Evolutionary conservation across 2,888 invertebrate species (phyloP), one percentile per base, ranked within the genome.

Genomic region (Chrysomela aeneicollis): DNA sequence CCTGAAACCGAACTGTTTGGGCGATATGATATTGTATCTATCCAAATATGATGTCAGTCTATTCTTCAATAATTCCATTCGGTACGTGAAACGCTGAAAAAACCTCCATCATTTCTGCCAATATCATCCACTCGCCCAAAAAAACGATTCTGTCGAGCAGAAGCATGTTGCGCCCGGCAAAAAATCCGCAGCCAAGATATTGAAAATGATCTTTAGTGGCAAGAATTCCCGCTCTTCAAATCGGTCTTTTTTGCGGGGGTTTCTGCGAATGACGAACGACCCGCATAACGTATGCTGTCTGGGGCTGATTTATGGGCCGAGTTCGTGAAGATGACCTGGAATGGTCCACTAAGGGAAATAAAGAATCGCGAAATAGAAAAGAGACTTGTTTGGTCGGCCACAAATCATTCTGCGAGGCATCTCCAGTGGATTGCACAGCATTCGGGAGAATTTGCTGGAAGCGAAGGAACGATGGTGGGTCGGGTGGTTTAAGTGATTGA

Each of bases 311-410:
- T 82, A 82, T 78, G 74, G 69, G 70, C 71, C 54, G 71, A 74
- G 72, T 73, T 75, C 73, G 71, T 65, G 66, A 76, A 73, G 74
- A 74, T 74, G 76, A 74, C 74, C 74, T 72, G 75, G 67, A 74
- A 73, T 73, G 71, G 75, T 76, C 76, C 71, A 74, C 76, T 77
- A 79, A 80, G 77, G 78, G 79, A 81, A 80, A 81, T 80, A 81
- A 81, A 81, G 78, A 77, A 80, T 77, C 76, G 76, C 76, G 75
- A 81, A 82, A 82, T 82, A 82, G 82, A 82, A 82, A 81, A 82
- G 79, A 73, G 78, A 81, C 79, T 81, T 81, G 80, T 80, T 82
- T 80, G 79, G 79, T 77, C 77, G 78, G 73, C 79, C 78, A 82
- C 82, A 82, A 82, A 82, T 82, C 82, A 82, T 77, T 73, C 74